These are phyloP conservation scores for Nyleta sp. DNA, from an alignment of 2,888 invertebrate genomes.

Conservation along the genomic window DNA sequence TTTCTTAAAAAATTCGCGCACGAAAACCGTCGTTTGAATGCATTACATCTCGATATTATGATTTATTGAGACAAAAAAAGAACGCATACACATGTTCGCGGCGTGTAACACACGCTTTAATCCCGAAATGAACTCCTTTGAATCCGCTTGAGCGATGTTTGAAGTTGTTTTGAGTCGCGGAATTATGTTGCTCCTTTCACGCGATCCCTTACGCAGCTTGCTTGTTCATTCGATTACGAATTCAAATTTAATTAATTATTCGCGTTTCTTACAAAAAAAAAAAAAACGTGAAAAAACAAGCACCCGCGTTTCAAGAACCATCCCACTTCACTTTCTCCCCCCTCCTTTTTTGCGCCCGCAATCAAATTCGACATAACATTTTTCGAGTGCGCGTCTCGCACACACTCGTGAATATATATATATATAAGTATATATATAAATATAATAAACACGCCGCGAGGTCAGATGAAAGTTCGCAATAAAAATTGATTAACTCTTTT, in stretches of 20 bases:
- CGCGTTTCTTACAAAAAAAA: conserved; percentile 31
- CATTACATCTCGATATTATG: conserved; percentile 17
- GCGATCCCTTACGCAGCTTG: conserved; percentile 32
- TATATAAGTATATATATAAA: conserved; percentile 42
- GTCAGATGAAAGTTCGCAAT: conserved; percentile 45
- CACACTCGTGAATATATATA: conserved; percentile 40
- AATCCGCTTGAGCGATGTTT: conserved; percentile 9
- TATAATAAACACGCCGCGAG: conserved; percentile 44
- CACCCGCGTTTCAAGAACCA: conserved; percentile 28
- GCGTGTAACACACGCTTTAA: background rate
- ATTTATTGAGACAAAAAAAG: conserved; percentile 20
- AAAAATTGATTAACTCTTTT: conserved; percentile 58
- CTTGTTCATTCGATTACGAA: conserved; percentile 49
- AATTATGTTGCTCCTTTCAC: conserved; percentile 41
- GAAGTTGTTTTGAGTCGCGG: conserved; percentile 35
- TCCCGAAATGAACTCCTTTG: conserved; percentile 24
- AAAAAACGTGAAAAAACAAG: background rate
- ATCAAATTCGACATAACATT: conserved; percentile 33
- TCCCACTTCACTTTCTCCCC: conserved; percentile 25
- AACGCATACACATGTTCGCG: background rate
- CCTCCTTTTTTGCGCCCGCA: conserved; percentile 1
- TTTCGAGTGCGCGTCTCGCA: conserved; percentile 6
- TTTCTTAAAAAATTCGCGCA: conserved; percentile 23
- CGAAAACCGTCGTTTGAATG: background rate
- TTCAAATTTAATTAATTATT: conserved; percentile 53